Evolutionary conservation across 2,888 invertebrate species (phyloP), one percentile per base, ranked within the genome.

Genomic region (Auanema sp.): DNA sequence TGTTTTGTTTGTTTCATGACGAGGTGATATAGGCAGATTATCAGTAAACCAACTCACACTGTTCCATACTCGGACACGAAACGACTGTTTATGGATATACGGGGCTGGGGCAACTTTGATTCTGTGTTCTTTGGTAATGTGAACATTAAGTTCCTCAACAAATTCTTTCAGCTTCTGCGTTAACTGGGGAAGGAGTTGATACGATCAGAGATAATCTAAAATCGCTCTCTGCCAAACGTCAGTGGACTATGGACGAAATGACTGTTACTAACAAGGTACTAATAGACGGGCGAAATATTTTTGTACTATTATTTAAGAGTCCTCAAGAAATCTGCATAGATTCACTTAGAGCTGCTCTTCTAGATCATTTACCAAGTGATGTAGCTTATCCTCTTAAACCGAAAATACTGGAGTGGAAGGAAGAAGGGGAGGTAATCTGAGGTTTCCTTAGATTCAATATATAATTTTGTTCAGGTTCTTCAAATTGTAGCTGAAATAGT

Each of bases 321-420:
- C 75, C 77, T 14, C 75, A 77, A 60, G 59, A 64, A 55, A 66
- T 79, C n/a, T 70, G 73, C 56, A 63, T 89, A 57, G 88, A 89
- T 74, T 89, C 90, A 61, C 90, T 96, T 0, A 88, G 91, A 77
- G 92, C 93, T 1, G 91, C 90, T 75, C 87, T 95, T 47, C 84
- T 97, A 65, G 92, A 97, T 82, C 88, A 89, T 80, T 85, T 95
- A 50, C 89, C 90, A 0, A 88, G 92, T 73, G 92, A 95, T 86
- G 88, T 96, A 50, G 96, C 96, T 0, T 76, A 76, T 51, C 58
- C 60, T 1, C 51, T 67, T 3, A 86, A 87, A 65, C 87, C 84
- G 1, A 64, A 70, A 52, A 71, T 83, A 14, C 53, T 60, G 23
- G 80, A 82, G 21, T 80, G 77, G 78, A 52, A 59, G 16, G 74